Percentiles rank a stretch among this genome's conserved stretches.
Conservation (phyloP, 2,888 invertebrate genomes). For the Eumacrocentrus americanus region DNA sequence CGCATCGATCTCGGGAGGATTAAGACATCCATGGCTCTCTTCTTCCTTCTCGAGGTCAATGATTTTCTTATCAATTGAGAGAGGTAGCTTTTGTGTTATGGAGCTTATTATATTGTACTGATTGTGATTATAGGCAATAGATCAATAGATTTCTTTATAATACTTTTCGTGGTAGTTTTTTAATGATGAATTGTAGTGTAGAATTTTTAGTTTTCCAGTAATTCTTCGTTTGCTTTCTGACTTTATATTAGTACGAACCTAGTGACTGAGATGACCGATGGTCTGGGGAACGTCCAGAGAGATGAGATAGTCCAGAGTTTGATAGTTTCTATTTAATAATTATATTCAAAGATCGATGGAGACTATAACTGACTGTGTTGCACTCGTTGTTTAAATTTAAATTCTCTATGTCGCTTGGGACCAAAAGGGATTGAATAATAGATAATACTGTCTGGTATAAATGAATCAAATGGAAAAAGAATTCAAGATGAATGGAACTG, state of each 20-base stretch:
- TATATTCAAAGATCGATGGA: too few relatives aligned
- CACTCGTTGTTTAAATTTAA: neutral
- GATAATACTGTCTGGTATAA: constrained; percentile 25
- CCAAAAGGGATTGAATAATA: too few relatives aligned
- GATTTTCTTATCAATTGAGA: constrained; percentile 8
- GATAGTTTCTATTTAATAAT: too few relatives aligned
- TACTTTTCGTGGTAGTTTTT: constrained; percentile 2
- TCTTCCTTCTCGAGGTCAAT: constrained; percentile 21
- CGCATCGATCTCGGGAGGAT: constrained; percentile 14
- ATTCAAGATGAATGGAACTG: constrained; percentile 10
- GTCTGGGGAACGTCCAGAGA: neutral
- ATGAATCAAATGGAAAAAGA: neutral
- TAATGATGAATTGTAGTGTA: neutral
- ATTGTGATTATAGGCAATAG: too few relatives aligned
- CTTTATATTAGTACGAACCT: neutral
- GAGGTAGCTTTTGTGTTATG: neutral
- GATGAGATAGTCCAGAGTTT: too few relatives aligned
- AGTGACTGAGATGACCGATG: too few relatives aligned
- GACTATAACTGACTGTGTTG: too few relatives aligned
- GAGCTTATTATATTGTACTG: neutral
- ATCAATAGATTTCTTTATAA: neutral
- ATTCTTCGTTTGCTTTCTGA: neutral
- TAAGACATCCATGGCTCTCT: constrained; percentile 6
- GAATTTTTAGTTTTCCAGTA: constrained; percentile 7
- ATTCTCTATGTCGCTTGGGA: too few relatives aligned